Percentiles rank a stretch among this genome's conserved stretches.
Evolutionary conservation across 2,113 vertebrate genomes (phyloP).

Genomic region (Callopanchax toddi): DNA sequence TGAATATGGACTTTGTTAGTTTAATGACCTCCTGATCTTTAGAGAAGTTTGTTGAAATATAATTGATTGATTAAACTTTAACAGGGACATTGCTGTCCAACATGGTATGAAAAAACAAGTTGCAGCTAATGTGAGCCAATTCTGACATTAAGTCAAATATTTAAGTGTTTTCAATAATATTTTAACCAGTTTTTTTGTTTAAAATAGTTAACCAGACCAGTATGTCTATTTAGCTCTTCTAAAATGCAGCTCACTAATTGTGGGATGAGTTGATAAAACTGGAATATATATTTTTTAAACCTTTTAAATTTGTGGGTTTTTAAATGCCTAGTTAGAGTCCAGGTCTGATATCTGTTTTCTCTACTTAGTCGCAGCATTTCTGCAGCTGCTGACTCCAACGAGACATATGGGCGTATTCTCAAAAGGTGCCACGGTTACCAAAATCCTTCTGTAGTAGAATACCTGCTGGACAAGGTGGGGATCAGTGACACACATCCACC

Average conservation of each 20-base stretch:
- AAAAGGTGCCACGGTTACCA: slow-evolving; percentile 87
- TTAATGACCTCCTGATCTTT: background rate
- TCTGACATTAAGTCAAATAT: too few relatives aligned
- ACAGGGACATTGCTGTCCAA: too few relatives aligned
- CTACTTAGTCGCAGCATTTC: slow-evolving; percentile 82
- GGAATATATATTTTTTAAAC: background rate
- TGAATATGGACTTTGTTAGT: too few relatives aligned
- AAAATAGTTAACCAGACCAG: too few relatives aligned
- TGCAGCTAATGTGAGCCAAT: too few relatives aligned
- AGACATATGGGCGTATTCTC: slow-evolving; percentile 89
- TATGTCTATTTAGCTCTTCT: too few relatives aligned
- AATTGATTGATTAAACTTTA: too few relatives aligned
- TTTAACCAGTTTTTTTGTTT: too few relatives aligned
- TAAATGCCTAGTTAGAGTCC: background rate
- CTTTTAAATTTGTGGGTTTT: background rate
- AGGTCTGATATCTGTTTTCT: background rate
- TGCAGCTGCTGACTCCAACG: slow-evolving; percentile 78
- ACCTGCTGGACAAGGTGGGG: slow-evolving; percentile 88
- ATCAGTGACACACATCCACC: slow-evolving; percentile 91
- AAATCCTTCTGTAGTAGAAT: slow-evolving; percentile 94
- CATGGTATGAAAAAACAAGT: too few relatives aligned
- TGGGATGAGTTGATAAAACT: background rate
- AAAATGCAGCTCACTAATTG: background rate
- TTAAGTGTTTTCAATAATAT: too few relatives aligned
- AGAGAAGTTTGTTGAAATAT: background rate